phyloP scores from a whole-genome alignment of 2,113 vertebrate species.

The Charadrius vociferus region DNA sequence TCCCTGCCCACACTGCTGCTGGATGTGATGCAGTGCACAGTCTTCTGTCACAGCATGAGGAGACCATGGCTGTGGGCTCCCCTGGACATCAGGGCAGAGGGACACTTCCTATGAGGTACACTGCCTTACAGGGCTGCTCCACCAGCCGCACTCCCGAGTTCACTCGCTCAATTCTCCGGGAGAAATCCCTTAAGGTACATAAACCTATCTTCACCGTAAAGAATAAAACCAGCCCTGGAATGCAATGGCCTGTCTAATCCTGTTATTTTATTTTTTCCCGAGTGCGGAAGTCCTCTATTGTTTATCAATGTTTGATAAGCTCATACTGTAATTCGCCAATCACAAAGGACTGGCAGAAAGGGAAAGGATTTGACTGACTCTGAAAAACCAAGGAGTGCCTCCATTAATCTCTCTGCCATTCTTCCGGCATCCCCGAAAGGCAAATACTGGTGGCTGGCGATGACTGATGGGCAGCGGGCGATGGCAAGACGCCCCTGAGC shows the following conservation, averaged over 20 bases:
- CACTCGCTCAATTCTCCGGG: not conserved
- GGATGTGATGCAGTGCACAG: not conserved
- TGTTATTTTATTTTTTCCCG: not conserved
- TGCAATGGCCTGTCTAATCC: constrained; percentile 24
- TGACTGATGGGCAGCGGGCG: not conserved
- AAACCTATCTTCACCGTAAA: not conserved
- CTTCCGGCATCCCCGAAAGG: constrained; percentile 4
- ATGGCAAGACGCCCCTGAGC: not conserved
- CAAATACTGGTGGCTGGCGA: not conserved
- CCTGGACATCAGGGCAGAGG: not conserved
- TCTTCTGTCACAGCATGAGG: not conserved
- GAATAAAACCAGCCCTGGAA: constrained; percentile 11
- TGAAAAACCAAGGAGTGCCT: constrained; percentile 23
- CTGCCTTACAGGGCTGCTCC: not conserved
- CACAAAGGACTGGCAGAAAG: constrained; percentile 24
- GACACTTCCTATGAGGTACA: not conserved
- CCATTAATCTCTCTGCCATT: constrained; percentile 15
- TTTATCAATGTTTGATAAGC: constrained; percentile 55
- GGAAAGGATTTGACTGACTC: constrained; percentile 31
- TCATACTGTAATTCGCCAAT: not conserved
- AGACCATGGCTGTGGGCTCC: not conserved
- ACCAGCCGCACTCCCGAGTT: not conserved
- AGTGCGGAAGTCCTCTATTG: constrained; percentile 13
- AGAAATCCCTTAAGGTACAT: not conserved
- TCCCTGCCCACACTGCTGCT: not conserved